phyloP scores from a whole-genome alignment of 2,888 invertebrate genomes.

The Drosophila falleni region DNA sequence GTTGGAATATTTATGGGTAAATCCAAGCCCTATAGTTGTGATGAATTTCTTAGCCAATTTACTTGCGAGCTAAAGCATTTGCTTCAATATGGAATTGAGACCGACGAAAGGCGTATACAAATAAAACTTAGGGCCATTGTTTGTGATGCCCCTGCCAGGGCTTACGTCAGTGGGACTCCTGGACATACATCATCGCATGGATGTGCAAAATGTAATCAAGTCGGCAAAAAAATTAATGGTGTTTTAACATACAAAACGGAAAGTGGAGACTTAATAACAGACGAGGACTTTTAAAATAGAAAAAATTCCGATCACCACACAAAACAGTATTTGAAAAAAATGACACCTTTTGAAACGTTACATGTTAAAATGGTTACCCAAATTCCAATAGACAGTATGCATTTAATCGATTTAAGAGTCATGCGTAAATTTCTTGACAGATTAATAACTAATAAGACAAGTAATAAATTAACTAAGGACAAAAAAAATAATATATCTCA shows the following conservation, averaged over 20 bases:
- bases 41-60: background rate
- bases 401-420: too few relatives aligned
- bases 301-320: too few relatives aligned
- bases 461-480: too few relatives aligned
- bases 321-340: too few relatives aligned
- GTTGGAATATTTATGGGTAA: background rate
- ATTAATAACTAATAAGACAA: too few relatives aligned
- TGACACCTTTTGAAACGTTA: too few relatives aligned
- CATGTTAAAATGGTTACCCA: too few relatives aligned
- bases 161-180: slow-evolving; percentile 14
- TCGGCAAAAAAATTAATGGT: slow-evolving; percentile 1
- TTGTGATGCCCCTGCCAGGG: slow-evolving; percentile 3
- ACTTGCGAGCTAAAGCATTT: background rate
- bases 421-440: too few relatives aligned
- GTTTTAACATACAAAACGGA: slow-evolving; percentile 1
- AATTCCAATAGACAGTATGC: too few relatives aligned
- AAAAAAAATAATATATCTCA: too few relatives aligned
- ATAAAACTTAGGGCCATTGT: background rate
- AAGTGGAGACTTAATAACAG: background rate
- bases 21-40: background rate
- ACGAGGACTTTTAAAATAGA: too few relatives aligned
- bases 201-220: slow-evolving; percentile 1
- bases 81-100: background rate
- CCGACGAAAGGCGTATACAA: background rate
- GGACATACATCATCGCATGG: slow-evolving; percentile 9